Evolutionary conservation across 2,888 invertebrate species (phyloP).

Genomic region (Pristionchus mayeri): DNA sequence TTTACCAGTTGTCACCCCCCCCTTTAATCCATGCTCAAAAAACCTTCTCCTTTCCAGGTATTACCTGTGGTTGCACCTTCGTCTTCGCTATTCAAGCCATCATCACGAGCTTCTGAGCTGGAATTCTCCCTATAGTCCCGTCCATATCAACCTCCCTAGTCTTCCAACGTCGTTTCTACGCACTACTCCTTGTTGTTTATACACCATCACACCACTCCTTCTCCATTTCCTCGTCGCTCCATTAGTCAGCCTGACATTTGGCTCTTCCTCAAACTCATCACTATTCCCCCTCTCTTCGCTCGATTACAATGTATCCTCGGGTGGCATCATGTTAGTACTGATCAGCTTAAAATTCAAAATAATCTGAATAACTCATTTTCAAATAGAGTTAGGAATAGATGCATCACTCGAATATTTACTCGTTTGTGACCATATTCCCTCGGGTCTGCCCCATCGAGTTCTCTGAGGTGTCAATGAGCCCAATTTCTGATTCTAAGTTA

Average conservation of each 20-base stretch:
- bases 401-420: too few relatives aligned
- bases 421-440: neutral
- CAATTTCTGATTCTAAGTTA: neutral
- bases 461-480: neutral
- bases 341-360: too few relatives aligned
- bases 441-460: neutral
- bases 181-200: too few relatives aligned
- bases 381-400: too few relatives aligned
- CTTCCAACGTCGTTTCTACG: too few relatives aligned
- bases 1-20: too few relatives aligned
- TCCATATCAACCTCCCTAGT: too few relatives aligned
- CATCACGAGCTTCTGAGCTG: slow-evolving; percentile 11
- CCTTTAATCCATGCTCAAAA: too few relatives aligned
- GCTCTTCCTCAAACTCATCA: neutral
- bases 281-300: neutral
- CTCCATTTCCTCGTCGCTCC: neutral
- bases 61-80: slow-evolving; percentile 52
- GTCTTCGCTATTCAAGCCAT: slow-evolving; percentile 50
- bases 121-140: neutral
- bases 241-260: slow-evolving; percentile 4
- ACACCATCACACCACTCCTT: neutral
- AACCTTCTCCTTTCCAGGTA: slow-evolving; percentile 49
- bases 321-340: too few relatives aligned
- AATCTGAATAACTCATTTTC: too few relatives aligned
- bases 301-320: neutral